Conservation (phyloP, 2,888 invertebrate genomes). For the Cephus spinipes region DNA sequence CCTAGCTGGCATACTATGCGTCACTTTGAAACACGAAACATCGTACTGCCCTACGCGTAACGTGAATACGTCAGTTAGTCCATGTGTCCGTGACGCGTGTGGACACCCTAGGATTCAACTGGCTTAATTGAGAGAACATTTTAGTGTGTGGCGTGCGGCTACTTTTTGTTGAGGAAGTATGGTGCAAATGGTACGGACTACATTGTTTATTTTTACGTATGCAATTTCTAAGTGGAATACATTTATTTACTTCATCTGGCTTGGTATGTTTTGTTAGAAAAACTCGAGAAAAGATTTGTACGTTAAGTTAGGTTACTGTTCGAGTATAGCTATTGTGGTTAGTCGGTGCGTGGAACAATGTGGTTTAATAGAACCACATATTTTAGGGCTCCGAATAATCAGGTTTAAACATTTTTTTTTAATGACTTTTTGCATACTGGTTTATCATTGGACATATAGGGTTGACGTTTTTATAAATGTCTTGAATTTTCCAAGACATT, state of each 20-base stretch:
- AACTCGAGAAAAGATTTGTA: background rate
- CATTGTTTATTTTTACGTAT: background rate
- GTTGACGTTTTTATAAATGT: background rate
- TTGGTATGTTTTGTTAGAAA: background rate
- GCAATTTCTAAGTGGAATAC: background rate
- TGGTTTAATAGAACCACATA: background rate
- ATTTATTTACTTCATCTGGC: background rate
- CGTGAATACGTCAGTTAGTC: slow-evolving; percentile 1
- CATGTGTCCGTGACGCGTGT: slow-evolving; percentile 6
- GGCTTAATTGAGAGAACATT: background rate
- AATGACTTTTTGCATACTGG: background rate
- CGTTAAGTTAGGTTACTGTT: background rate
- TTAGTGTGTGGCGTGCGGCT: background rate
- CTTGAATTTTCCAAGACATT: background rate
- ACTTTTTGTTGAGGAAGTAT: background rate
- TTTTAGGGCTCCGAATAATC: background rate
- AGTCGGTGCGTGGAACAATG: background rate
- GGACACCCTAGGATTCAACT: slow-evolving; percentile 2
- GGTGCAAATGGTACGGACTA: slow-evolving; percentile 1
- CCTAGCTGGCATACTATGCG: background rate
- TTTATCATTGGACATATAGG: background rate
- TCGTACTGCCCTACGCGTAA: background rate
- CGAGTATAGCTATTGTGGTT: background rate
- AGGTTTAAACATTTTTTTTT: background rate
- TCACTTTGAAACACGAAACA: background rate